Evolutionary conservation across 2,113 vertebrate genomes (phyloP), one percentile per base, ranked within the genome.

Genomic region (Zapus hudsonius): DNA sequence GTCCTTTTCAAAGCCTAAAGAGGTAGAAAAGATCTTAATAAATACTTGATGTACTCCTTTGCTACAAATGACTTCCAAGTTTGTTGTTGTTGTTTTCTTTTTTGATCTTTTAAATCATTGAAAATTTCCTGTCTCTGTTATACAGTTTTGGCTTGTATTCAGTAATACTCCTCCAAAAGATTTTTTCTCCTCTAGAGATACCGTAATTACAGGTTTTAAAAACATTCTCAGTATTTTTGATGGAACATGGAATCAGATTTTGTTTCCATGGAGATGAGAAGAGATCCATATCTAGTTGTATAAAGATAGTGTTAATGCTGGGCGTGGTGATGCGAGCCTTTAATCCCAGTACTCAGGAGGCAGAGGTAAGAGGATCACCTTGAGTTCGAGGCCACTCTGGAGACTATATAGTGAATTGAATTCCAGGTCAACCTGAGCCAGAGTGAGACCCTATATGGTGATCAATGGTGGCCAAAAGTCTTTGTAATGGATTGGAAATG

Each of bases 111-210:
- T 44, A 91, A 72, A 47, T 82, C 12, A 89, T 7, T 92, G 36
- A 80, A 79, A 84, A 89, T 73, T 59, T 70, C 61, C 78, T 89
- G 52, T 47, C 44, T 92, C 0, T 84, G 67, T 92, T 22, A 73
- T 40, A 72, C 67, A 89, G 29, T 87, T 93, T 93, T 90, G 47
- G 69, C 44, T 92, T 94, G 38, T 79, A 76, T 76, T 90, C 36
- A 81, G 17, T 86, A 88, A 38, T 69, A 15, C 22, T 92, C 20
- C 33, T 6, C 76, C 16, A 22, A 55, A 93, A 42, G 4, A 40
- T 91, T 75, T 90, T 59, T 81, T 84, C 72, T 16, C 16, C 55
- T 85, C 80, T 78, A 66, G 25, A 78, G 44, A 59, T 78, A 1
- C 79, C 66, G 25, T 84, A 85, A 52, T 86, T 63, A 67, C n/a